Percentiles rank a stretch among this genome's conserved stretches.
Evolutionary conservation across 2,888 invertebrate genomes (phyloP).

Genomic region (Pterostichus niger): DNA sequence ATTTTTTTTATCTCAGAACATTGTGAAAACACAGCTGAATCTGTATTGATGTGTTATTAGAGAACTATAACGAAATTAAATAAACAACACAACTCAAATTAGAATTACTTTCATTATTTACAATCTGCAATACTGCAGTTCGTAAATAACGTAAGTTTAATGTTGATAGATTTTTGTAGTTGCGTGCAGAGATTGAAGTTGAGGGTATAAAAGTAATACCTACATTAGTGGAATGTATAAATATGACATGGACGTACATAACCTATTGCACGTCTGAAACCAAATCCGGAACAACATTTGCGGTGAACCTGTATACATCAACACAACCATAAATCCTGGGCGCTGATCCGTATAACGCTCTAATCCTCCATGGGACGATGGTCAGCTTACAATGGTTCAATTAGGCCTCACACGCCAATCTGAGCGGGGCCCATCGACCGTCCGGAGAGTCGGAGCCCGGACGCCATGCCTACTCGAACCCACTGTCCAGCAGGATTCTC

Average conservation of each 20-base stretch:
- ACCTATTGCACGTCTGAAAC: constrained; percentile 43
- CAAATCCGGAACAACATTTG: constrained; percentile 65
- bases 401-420: constrained; percentile 62
- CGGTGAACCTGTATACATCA: constrained; percentile 62
- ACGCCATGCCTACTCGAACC: neutral
- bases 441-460: neutral
- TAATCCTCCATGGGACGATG: constrained; percentile 62
- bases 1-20: constrained; percentile 22
- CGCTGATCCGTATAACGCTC: constrained; percentile 60
- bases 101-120: no score
- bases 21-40: constrained; percentile 26
- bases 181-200: neutral
- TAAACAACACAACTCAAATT: no score
- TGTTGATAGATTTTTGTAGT: no score
- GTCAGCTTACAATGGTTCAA: constrained; percentile 67
- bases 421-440: constrained; percentile 17
- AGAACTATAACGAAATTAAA: no score
- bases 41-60: neutral
- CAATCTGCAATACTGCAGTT: no score
- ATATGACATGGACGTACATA: constrained; percentile 33
- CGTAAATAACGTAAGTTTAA: no score
- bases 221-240: neutral
- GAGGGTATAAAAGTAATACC: constrained; percentile 14
- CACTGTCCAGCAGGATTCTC: neutral
- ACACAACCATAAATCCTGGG: constrained; percentile 64